Evolutionary conservation across 2,888 invertebrate species (phyloP).

Genomic region (Melanargia galathea): DNA sequence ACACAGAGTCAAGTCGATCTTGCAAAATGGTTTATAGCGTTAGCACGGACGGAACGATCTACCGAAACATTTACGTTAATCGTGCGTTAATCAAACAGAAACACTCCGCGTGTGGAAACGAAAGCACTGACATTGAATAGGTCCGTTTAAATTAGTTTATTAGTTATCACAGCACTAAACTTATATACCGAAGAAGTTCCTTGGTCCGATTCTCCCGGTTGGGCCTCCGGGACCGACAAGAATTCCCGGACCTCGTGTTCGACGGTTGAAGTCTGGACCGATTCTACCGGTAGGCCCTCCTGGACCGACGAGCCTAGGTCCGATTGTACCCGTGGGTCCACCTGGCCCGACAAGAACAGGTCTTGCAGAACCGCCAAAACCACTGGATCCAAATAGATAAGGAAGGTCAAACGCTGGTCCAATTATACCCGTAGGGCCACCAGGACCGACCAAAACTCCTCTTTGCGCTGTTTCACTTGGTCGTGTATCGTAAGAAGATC

Average conservation of each 20-base stretch:
- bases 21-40: slow-evolving; percentile 27
- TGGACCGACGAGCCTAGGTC: slow-evolving; percentile 70
- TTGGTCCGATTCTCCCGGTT: slow-evolving; percentile 60
- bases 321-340: slow-evolving; percentile 60
- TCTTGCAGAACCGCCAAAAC: slow-evolving; percentile 7
- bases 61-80: slow-evolving; percentile 48
- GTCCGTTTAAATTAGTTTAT: slow-evolving; percentile 43
- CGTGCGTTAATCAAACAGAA: slow-evolving; percentile 30
- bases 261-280: slow-evolving; percentile 53
- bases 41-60: slow-evolving; percentile 34
- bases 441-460: slow-evolving; percentile 58
- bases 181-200: slow-evolving; percentile 69
- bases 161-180: slow-evolving; percentile 50
- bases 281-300: slow-evolving; percentile 70
- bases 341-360: slow-evolving; percentile 62
- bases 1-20: slow-evolving; percentile 7
- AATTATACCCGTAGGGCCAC: slow-evolving; percentile 55
- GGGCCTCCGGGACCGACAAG: slow-evolving; percentile 73
- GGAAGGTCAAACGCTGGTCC: slow-evolving; percentile 39
- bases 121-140: slow-evolving; percentile 33
- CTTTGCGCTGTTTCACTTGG: slow-evolving; percentile 43
- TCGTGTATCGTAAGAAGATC: slow-evolving; percentile 75
- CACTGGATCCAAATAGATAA: neutral
- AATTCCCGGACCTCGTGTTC: slow-evolving; percentile 48
- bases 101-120: slow-evolving; percentile 34